Base-by-base conservation (phyloP, 2,888 invertebrate genomes). In the Polymixis flavicincta region DNA sequence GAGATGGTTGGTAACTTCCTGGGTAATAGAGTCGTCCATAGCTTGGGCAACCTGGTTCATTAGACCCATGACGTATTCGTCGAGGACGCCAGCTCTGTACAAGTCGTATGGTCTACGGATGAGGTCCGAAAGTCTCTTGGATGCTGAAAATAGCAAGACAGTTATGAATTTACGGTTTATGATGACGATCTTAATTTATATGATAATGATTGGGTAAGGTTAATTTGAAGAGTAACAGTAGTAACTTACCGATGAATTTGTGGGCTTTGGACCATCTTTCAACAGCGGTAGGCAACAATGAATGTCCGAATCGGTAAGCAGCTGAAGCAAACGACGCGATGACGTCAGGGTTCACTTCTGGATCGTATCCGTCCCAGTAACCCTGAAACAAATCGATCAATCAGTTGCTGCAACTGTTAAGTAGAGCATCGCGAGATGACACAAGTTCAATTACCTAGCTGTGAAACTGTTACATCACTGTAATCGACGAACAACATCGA, bases 211-310 rank as follows among this genome's bases (percentile, higher is more conserved):
- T 69, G 37, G 4, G 4, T 57, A 37, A 7, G 17, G 50, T 32
- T 50, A 9, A 50, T 22, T 50, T 42, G 9, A 42, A 28, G 14
- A 28, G 28, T 71, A 13, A 28, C 8, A 50, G 37, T 2, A 14
- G 8, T 28, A 45, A 71, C 87, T 96, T 96, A 98, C 98, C 98
- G 85, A 99, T 98, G 91, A 99, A 99, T 95, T 99, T 99, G 93
- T 99, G 99, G 42, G 98, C 98, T 95, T 99, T 99, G 73, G 99
- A 99, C 98, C 99, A 99, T 91, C 99, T 97, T 93, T 99, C 99
- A 8, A 99, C 98, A 42, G 98, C 98, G 2, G 99, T 99, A 17
- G 99, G 99, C 80, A 99, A 93, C 28, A 99, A 94, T 0, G 99
- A 99, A 92, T 99, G 99, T 0, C 99, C 99, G 88, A 99, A 99